These are phyloP conservation scores for Penaeus chinensis DNA, from an alignment of 1,140 invertebrate genomes.

Conservation along the genomic window DNA sequence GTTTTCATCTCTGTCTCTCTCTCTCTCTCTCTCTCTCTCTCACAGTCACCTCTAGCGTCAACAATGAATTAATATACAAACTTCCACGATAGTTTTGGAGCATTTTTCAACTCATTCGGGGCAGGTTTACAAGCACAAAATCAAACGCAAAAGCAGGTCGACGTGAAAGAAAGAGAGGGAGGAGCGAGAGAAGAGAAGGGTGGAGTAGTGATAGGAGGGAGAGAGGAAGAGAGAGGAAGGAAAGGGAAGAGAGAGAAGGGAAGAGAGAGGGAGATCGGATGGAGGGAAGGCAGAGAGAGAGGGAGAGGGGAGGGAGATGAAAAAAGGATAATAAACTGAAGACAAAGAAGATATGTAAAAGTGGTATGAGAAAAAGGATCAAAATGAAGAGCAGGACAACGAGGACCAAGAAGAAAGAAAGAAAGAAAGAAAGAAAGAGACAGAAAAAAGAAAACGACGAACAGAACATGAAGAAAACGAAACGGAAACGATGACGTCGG, in stretches of 20 bases:
- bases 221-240: background rate
- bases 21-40: too few species aligned
- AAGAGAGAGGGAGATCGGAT: background rate
- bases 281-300: too few species aligned
- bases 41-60: too few species aligned
- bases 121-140: background rate
- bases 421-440: constrained; percentile 8
- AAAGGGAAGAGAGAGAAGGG: background rate
- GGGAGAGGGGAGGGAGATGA: background rate
- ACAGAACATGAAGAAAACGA: too few species aligned
- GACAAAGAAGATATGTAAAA: background rate
- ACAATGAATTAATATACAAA: too few species aligned
- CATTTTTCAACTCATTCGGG: too few species aligned
- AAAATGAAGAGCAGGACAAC: background rate
- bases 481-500: too few species aligned
- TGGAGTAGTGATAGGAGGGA: too few species aligned
- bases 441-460: background rate
- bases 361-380: background rate
- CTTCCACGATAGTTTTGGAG: too few species aligned
- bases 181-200: background rate
- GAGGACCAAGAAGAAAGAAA: background rate
- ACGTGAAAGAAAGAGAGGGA: constrained; percentile 6
- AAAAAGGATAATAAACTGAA: background rate
- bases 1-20: too few species aligned
- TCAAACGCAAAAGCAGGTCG: background rate